A percentile compares a stretch with the other conserved stretches of the same genome.
These are phyloP conservation scores for Vulpes vulpes DNA, from an alignment of 2,113 vertebrate genomes.

Conservation along the genomic window DNA sequence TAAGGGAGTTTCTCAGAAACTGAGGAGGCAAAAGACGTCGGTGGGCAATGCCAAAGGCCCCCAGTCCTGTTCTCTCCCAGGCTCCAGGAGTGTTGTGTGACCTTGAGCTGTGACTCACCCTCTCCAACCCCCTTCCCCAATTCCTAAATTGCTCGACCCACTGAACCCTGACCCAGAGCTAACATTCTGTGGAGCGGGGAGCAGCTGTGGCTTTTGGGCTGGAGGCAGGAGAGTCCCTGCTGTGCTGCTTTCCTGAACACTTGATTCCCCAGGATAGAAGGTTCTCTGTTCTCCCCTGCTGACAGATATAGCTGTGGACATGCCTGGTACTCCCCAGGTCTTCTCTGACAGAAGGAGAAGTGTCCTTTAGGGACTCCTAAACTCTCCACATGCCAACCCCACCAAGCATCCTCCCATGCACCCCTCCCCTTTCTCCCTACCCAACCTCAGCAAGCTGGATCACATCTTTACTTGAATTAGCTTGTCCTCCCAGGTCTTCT, in stretches of 20 bases:
- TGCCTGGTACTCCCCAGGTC: neutral
- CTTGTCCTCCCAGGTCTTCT: conserved; percentile 79
- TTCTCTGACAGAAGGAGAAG: neutral
- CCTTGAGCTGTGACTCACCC: fast-evolving
- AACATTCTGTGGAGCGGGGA: fast-evolving
- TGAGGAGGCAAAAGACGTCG: neutral
- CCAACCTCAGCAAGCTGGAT: neutral
- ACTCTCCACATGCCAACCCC: too few relatives aligned
- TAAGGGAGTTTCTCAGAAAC: conserved; percentile 80
- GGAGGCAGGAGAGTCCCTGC: fast-evolving
- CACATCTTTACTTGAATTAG: conserved; percentile 71
- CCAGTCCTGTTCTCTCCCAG: neutral
- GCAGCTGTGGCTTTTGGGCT: neutral
- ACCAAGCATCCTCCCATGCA: fast-evolving
- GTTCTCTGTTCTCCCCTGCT: neutral
- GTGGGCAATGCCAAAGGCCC: fast-evolving
- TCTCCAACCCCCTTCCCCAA: neutral
- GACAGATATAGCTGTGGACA: neutral
- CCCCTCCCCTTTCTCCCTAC: fast-evolving
- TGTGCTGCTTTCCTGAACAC: too few relatives aligned
- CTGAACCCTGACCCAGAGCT: fast-evolving
- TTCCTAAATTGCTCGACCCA: neutral
- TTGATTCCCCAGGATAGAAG: neutral
- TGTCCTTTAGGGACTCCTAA: neutral
- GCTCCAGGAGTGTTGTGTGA: neutral